Base-by-base conservation (phyloP, 2,888 invertebrate genomes). In the Drosophila affinis region DNA sequence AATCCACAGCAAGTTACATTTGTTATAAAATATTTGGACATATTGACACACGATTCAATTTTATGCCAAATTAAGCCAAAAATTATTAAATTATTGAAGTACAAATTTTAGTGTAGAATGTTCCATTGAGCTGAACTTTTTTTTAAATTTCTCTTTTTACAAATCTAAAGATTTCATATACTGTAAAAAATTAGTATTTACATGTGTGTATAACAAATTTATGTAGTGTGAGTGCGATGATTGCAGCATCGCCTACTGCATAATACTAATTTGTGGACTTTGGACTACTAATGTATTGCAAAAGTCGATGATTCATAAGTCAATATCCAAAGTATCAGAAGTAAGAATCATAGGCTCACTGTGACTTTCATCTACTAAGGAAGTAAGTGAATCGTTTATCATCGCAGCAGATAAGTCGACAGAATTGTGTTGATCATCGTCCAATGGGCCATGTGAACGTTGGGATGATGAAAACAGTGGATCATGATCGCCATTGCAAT, bases 301-400 rank as follows among this genome's bases (percentile, higher is more conserved):
- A 24, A 53, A 49, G 21, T 62, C 47, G 9, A 14, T 51, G n/a
- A 88, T 81, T 76, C 32, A 87, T 7, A 82, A 62, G 93, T 90
- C 76, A 93, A 93, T 90, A 84, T 94, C 94, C 51, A 90, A 70
- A 2, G 93, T 93, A 76, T 93, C 93, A 5, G 93, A 91, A 29
- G 93, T 92, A 29, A 93, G 91, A 48, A 93, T 79, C 91, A 94
- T 93, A 32, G 93, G 93, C 79, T 94, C 92, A 52, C 60, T 69
- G 9, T 84, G 78, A 6, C 46, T 48, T 5, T 87, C 81, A 44
- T 78, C 76, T 6, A 93, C 53, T 92, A 93, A 56, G 91, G 93
- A 62, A 91, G 93, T 85, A 87, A 93, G 92, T 45, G 93, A 92
- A 81, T 93, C 93, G 62, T 92, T 92, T 70, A 90, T 86, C 74